Percentiles rank a stretch among this genome's conserved stretches.
Evolutionary conservation across 2,113 vertebrate species (phyloP).

Genomic region (Eira barbara): DNA sequence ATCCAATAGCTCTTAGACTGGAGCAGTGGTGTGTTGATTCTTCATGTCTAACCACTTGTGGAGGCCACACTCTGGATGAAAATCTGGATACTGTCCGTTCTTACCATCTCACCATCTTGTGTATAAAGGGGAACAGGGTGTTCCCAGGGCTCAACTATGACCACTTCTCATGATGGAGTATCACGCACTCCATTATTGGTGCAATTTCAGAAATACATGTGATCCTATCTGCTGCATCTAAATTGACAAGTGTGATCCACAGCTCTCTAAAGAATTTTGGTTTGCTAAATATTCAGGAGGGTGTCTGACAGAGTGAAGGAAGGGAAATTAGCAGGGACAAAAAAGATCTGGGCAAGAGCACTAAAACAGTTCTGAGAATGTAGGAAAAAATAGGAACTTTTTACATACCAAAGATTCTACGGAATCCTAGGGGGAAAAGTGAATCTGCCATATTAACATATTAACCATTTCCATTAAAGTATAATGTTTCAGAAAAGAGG

Average conservation of each 20-base stretch:
- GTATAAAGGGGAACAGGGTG: not conserved
- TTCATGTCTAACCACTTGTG: not conserved
- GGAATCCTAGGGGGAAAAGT: slow-evolving; percentile 60
- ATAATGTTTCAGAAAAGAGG: slow-evolving; percentile 7
- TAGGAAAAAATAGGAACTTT: slow-evolving; percentile 63
- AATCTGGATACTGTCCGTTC: not conserved
- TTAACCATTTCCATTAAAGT: not conserved
- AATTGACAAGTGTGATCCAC: slow-evolving; percentile 78
- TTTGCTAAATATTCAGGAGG: slow-evolving; percentile 80
- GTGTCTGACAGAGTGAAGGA: slow-evolving; percentile 41
- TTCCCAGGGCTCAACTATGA: not conserved
- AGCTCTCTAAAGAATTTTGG: slow-evolving; percentile 77
- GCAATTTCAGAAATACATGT: slow-evolving; percentile 64
- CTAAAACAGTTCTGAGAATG: slow-evolving; percentile 18
- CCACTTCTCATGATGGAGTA: not conserved
- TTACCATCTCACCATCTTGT: not conserved
- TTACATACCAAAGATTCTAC: slow-evolving; percentile 63
- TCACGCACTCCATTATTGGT: slow-evolving; percentile 50
- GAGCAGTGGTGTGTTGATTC: not conserved
- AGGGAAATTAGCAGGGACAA: slow-evolving; percentile 49
- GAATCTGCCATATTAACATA: slow-evolving; percentile 26
- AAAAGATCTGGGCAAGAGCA: slow-evolving; percentile 46
- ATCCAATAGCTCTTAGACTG: not conserved
- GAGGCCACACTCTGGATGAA: not conserved
- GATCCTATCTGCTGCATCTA: slow-evolving; percentile 76